Evolutionary conservation across 2,888 invertebrate genomes (phyloP).

Genomic region (Napeogenes sylphis): DNA sequence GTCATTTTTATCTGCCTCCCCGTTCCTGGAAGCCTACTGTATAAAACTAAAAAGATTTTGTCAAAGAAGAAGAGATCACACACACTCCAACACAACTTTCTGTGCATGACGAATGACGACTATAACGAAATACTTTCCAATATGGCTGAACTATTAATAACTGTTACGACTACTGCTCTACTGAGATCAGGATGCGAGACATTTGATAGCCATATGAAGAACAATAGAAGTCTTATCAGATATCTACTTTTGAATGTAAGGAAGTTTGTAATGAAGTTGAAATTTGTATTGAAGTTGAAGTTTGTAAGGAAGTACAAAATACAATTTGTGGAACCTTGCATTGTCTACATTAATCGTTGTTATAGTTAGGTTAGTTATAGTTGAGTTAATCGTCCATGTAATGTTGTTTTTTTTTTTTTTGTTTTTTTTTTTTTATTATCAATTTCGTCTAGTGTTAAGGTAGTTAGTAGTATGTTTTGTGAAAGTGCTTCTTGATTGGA

Average conservation of each 20-base stretch:
- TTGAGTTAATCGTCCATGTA: no score
- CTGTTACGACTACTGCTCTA: constrained; percentile 21
- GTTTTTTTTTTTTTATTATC: no score
- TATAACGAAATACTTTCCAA: constrained; percentile 13
- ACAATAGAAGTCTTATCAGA: constrained; percentile 29
- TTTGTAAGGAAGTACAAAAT: constrained; percentile 20
- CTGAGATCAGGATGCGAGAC: constrained; percentile 19
- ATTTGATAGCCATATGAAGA: constrained; percentile 24
- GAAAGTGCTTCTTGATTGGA: no score
- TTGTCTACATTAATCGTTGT: constrained; percentile 11
- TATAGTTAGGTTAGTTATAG: no score
- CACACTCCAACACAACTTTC: no score
- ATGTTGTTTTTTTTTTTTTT: no score
- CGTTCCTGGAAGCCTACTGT: constrained; percentile 31
- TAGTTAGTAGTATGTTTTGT: no score
- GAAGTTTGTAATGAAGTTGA: constrained; percentile 14
- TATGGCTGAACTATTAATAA: constrained; percentile 22
- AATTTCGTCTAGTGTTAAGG: no score
- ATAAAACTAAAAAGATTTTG: no score
- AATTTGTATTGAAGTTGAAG: constrained; percentile 14
- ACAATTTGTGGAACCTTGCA: constrained; percentile 16
- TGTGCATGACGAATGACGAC: no score
- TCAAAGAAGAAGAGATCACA: no score
- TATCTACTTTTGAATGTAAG: constrained; percentile 28
- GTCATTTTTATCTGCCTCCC: constrained; percentile 77